A percentile compares a stretch with the other conserved stretches of the same genome.
phyloP scores from a whole-genome alignment of 2,888 invertebrate species.

The Melipona beecheii region DNA sequence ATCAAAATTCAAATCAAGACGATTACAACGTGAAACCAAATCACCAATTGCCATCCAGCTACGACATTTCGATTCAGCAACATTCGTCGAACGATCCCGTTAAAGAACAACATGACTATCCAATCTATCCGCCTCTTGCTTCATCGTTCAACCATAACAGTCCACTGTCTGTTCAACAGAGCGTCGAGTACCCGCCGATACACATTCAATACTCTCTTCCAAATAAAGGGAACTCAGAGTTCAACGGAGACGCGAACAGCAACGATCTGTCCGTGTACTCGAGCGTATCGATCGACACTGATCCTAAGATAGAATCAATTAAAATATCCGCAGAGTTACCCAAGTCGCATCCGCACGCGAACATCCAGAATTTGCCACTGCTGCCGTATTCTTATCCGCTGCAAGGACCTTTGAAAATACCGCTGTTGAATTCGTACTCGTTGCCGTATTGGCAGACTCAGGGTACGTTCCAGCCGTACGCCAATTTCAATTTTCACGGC shows the following conservation, averaged over 20 bases:
- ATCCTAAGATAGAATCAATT: slow-evolving; percentile 58
- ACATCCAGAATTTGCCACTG: slow-evolving; percentile 32
- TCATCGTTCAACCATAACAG: background rate
- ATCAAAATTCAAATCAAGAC: slow-evolving; percentile 34
- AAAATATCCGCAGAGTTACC: slow-evolving; percentile 64
- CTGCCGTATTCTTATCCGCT: slow-evolving; percentile 24
- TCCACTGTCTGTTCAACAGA: slow-evolving; percentile 50
- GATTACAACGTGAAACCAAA: slow-evolving; percentile 34
- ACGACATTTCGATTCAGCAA: slow-evolving; percentile 29
- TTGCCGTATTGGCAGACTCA: slow-evolving; percentile 56
- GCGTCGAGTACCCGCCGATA: slow-evolving; percentile 56
- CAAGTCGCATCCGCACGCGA: slow-evolving; percentile 44
- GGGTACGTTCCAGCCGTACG: slow-evolving; percentile 33
- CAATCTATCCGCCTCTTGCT: slow-evolving; percentile 26
- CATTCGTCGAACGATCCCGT: slow-evolving; percentile 19
- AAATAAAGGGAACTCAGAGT: slow-evolving; percentile 16
- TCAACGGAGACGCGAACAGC: slow-evolving; percentile 1
- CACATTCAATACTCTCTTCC: slow-evolving; percentile 52
- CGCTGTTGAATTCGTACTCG: slow-evolving; percentile 51
- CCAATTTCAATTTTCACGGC: slow-evolving; percentile 25
- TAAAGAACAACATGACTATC: slow-evolving; percentile 18
- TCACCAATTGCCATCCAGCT: slow-evolving; percentile 36
- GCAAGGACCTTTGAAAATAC: slow-evolving; percentile 56
- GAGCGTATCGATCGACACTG: slow-evolving; percentile 50
- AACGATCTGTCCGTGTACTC: slow-evolving; percentile 58